Evolutionary conservation across 2,113 vertebrate species (phyloP).

Genomic region (Maylandia zebra): DNA sequence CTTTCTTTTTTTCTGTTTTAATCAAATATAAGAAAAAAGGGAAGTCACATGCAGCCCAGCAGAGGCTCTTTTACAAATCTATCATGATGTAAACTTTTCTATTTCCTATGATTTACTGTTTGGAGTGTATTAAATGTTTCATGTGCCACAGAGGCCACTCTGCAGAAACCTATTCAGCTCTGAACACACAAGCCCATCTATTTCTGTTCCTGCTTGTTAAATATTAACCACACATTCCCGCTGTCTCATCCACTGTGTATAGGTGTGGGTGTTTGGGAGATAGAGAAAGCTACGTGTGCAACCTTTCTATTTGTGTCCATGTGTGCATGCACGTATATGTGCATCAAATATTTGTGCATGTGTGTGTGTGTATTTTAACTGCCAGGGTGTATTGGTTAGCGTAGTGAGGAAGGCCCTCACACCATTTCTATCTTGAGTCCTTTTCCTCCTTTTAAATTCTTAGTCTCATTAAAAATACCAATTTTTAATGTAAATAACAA

Average conservation of each 20-base stretch:
- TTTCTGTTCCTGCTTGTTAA: conserved; percentile 70
- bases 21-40: neutral
- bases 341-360: neutral
- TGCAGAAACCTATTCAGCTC: conserved; percentile 51
- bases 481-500: neutral
- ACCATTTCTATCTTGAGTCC: neutral
- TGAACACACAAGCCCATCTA: conserved; percentile 66
- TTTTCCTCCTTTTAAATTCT: neutral
- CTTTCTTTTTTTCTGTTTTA: neutral
- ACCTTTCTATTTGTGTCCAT: conserved; percentile 29
- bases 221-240: conserved; percentile 69
- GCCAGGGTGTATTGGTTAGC: neutral
- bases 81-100: conserved; percentile 62
- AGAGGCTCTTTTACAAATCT: conserved; percentile 43
- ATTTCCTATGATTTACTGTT: conserved; percentile 66
- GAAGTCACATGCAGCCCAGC: neutral
- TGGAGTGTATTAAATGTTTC: conserved; percentile 66
- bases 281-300: neutral
- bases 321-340: neutral
- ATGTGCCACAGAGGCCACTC: conserved; percentile 60
- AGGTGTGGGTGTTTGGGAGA: conserved; percentile 17
- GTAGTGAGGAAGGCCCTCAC: neutral
- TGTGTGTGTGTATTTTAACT: neutral
- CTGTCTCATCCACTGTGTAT: conserved; percentile 45
- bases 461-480: neutral